These are phyloP conservation scores for Ataeniobius toweri DNA, from an alignment of 2,797 vertebrate genomes.

Conservation along the genomic window DNA sequence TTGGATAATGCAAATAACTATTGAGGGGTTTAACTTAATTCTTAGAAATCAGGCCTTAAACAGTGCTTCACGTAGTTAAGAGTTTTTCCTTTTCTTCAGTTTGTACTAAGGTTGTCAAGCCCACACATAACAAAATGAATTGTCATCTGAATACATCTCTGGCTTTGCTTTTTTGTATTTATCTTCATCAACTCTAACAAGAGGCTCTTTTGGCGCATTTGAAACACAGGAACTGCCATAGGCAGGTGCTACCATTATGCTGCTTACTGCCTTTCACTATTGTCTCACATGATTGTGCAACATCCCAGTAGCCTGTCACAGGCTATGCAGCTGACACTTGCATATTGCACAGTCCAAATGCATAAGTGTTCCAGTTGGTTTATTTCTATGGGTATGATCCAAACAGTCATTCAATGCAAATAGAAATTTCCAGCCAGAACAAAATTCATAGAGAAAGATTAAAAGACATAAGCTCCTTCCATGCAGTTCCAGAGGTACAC, in stretches of 20 bases:
- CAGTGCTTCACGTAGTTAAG: neutral
- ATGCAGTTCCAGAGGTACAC: too few species aligned
- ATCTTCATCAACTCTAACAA: neutral
- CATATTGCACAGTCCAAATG: neutral
- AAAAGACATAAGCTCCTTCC: neutral
- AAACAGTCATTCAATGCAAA: neutral
- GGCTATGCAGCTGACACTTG: neutral
- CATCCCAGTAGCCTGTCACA: neutral
- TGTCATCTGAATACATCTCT: neutral
- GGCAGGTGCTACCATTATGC: neutral
- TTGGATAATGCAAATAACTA: neutral
- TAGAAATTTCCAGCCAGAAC: neutral
- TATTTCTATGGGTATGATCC: too few species aligned
- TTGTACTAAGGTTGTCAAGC: neutral
- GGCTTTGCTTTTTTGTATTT: neutral
- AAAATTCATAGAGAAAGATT: neutral
- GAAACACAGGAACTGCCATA: neutral
- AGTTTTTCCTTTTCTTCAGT: neutral
- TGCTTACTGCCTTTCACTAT: neutral
- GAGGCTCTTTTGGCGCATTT: neutral
- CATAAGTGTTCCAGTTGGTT: neutral
- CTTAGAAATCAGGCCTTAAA: neutral
- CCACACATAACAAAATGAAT: neutral
- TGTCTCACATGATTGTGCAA: neutral
- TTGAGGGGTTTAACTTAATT: neutral